phyloP scores from a whole-genome alignment of 2,797 vertebrate genomes.

The Paratrypauchen microcephalus region DNA sequence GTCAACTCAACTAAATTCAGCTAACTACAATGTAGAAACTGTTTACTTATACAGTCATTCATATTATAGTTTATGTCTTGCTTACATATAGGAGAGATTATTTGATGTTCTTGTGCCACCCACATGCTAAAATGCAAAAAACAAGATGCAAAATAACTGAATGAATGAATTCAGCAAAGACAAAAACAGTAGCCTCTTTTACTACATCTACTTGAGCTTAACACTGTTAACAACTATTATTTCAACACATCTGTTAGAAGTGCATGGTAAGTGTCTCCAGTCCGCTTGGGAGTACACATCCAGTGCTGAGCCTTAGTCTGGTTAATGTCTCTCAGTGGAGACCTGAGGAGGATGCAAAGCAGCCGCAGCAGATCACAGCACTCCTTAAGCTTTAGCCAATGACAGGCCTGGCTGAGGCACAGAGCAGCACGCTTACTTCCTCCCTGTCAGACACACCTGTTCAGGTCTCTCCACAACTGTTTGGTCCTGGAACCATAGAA shows the following conservation, averaged over 20 bases:
- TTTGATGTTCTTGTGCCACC: not conserved
- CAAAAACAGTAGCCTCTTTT: not conserved
- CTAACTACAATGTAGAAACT: not conserved
- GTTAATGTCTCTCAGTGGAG: constrained; percentile 53
- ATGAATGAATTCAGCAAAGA: constrained; percentile 6
- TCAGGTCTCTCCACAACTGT: constrained; percentile 76
- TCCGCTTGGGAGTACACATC: constrained; percentile 1
- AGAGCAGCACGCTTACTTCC: constrained; percentile 73
- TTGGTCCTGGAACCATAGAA: constrained; percentile 87
- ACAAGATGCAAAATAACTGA: constrained; percentile 49
- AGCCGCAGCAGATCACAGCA: constrained; percentile 64
- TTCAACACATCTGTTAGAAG: not conserved
- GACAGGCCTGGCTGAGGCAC: constrained; percentile 38
- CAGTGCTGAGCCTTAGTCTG: constrained; percentile 51
- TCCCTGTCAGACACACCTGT: constrained; percentile 84
- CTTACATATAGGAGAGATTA: not conserved
- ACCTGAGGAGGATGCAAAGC: constrained; percentile 42
- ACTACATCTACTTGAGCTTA: not conserved
- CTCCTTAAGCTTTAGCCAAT: constrained; percentile 69
- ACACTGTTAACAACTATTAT: not conserved
- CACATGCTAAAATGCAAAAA: constrained; percentile 38
- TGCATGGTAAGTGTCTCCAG: not conserved
- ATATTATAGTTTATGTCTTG: not conserved
- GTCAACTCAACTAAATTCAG: not conserved
- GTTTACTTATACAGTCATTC: not conserved